Percentiles rank a stretch among this genome's conserved stretches.
phyloP scores from a whole-genome alignment of 2,113 vertebrate genomes.

The Protobothrops flavoviridis region DNA sequence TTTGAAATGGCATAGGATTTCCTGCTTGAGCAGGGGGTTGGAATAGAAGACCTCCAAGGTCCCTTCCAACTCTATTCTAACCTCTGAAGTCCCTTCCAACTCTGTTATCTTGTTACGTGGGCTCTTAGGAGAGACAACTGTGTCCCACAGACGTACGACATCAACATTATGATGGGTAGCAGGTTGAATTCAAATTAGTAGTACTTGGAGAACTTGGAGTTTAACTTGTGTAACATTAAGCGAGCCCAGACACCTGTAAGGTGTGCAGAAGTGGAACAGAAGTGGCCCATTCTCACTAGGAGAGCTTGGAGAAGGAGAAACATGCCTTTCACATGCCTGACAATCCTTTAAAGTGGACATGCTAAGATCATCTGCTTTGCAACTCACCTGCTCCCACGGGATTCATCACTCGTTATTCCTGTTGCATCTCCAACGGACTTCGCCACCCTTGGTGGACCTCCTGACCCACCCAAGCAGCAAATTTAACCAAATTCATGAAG shows the following conservation, averaged over 20 bases:
- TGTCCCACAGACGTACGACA: not conserved
- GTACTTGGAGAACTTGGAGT: no score
- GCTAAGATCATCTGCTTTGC: not conserved
- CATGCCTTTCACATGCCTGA: no score
- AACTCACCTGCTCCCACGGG: not conserved
- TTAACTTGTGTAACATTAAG: not conserved
- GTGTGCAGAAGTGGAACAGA: not conserved
- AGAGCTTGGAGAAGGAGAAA: not conserved
- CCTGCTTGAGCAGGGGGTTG: no score
- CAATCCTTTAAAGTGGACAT: not conserved
- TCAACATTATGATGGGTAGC: not conserved
- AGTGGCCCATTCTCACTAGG: not conserved
- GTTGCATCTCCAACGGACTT: not conserved
- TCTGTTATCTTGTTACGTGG: no score
- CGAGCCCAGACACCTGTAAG: not conserved
- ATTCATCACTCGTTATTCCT: not conserved
- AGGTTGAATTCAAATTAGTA: not conserved
- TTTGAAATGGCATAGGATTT: no score
- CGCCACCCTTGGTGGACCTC: not conserved
- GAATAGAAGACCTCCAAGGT: no score
- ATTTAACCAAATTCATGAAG: not conserved
- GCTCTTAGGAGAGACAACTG: not conserved
- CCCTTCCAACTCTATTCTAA: no score
- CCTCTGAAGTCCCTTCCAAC: no score
- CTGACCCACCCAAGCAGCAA: not conserved